phyloP scores from a whole-genome alignment of 2,888 invertebrate genomes.

The Lepidochitona cinerea region DNA sequence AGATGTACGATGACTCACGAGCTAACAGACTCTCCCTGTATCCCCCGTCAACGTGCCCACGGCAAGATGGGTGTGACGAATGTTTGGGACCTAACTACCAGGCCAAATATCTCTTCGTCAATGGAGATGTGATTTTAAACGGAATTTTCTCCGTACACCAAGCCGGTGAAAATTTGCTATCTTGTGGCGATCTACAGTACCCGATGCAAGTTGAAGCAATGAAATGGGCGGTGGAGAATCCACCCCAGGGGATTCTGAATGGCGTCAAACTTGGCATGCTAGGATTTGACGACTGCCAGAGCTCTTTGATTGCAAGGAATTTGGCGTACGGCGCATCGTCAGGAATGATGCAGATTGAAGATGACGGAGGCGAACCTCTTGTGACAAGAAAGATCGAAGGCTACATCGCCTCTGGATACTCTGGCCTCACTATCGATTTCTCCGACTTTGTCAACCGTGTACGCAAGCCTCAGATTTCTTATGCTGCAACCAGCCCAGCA shows the following conservation, averaged over 20 bases:
- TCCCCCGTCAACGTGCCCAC: constrained; percentile 54
- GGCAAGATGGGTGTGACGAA: constrained; percentile 43
- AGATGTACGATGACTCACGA: constrained; percentile 50
- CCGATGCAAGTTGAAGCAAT: constrained; percentile 27
- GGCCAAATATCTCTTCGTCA: constrained; percentile 50
- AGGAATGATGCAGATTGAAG: constrained; percentile 24
- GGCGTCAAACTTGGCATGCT: constrained; percentile 53
- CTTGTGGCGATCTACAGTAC: constrained; percentile 53
- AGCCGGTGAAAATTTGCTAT: constrained; percentile 31
- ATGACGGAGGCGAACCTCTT: constrained; percentile 34
- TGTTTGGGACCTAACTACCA: constrained; percentile 46
- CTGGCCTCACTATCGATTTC: constrained; percentile 42
- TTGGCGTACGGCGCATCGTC: constrained; percentile 1
- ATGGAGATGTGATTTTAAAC: constrained; percentile 57
- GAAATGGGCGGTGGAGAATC: constrained; percentile 20
- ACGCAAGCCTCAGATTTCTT: constrained; percentile 72
- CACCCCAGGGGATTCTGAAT: constrained; percentile 2
- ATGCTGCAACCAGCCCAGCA: constrained; percentile 40
- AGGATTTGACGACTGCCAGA: constrained; percentile 58
- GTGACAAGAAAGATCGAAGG: constrained; percentile 53
- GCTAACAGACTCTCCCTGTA: constrained; percentile 22
- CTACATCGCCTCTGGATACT: constrained; percentile 49
- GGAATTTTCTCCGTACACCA: constrained; percentile 58
- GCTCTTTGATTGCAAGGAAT: constrained; percentile 1
- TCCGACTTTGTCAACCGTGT: constrained; percentile 72